Evolutionary conservation across 2,797 vertebrate genomes (phyloP).

Genomic region (Danio kyathit): DNA sequence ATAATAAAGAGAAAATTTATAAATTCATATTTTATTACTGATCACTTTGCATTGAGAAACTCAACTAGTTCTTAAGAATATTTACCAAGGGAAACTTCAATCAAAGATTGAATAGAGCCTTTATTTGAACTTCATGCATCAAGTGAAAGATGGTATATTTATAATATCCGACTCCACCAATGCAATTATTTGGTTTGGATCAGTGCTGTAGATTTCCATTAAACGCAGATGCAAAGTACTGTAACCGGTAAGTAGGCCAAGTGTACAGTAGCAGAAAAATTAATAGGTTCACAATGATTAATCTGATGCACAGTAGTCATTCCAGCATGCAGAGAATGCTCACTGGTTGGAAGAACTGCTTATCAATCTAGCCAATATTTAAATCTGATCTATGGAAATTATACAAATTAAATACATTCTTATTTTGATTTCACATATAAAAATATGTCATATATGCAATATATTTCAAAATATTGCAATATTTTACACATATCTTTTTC

Average conservation of each 20-base stretch:
- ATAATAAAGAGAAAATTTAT: no score
- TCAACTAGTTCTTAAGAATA: not conserved
- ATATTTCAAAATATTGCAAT: no score
- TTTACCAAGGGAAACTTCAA: not conserved
- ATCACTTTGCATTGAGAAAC: not conserved
- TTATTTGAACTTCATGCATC: not conserved
- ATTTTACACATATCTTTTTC: no score
- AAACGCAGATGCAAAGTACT: not conserved
- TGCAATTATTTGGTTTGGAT: slow-evolving; percentile 14
- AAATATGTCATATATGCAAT: no score
- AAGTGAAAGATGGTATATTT: not conserved
- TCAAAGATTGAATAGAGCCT: not conserved
- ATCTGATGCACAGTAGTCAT: not conserved
- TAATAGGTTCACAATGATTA: not conserved
- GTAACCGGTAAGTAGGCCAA: not conserved
- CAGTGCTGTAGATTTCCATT: not conserved
- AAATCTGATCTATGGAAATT: no score
- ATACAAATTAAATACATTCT: no score
- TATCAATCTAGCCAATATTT: not conserved
- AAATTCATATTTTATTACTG: no score
- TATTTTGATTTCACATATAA: no score
- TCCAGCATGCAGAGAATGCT: not conserved
- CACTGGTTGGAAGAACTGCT: not conserved
- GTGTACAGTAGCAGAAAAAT: not conserved
- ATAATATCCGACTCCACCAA: not conserved